phyloP scores from a whole-genome alignment of 2,113 vertebrate species.

The Zapus hudsonius region DNA sequence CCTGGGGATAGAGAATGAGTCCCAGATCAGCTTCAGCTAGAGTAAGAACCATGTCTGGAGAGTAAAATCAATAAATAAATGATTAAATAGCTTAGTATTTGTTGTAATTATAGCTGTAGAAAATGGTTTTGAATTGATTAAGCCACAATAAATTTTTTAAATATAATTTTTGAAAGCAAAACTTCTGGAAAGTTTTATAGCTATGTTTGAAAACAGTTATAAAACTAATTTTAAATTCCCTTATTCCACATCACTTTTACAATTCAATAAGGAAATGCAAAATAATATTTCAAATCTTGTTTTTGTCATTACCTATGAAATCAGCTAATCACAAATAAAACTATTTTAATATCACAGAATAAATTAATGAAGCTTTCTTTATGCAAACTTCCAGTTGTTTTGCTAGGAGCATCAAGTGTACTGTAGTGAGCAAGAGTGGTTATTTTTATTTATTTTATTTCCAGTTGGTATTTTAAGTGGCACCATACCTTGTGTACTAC shows the following conservation, averaged over 20 bases:
- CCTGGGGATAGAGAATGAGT: too few relatives aligned
- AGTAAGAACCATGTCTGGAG: too few relatives aligned
- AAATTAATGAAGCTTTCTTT: background rate
- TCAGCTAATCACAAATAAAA: background rate
- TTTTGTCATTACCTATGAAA: background rate
- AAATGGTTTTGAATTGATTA: background rate
- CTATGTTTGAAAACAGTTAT: conserved; percentile 11
- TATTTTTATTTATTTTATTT: conserved; percentile 64
- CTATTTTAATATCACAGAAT: background rate
- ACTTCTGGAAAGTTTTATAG: background rate
- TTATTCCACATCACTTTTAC: conserved; percentile 1
- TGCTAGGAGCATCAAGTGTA: conserved; percentile 14
- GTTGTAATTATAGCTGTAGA: background rate
- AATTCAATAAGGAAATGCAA: background rate
- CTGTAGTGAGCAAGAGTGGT: background rate
- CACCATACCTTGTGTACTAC: background rate
- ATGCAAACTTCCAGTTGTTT: background rate
- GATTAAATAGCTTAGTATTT: too few relatives aligned
- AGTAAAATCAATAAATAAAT: too few relatives aligned
- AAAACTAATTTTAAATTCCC: background rate
- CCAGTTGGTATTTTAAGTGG: conserved; percentile 59
- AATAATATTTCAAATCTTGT: background rate
- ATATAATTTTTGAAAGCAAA: background rate
- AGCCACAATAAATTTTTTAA: too few relatives aligned
- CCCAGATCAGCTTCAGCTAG: too few relatives aligned